Base-by-base conservation (phyloP, 2,113 vertebrate species). In the Lipophrys pholis region DNA sequence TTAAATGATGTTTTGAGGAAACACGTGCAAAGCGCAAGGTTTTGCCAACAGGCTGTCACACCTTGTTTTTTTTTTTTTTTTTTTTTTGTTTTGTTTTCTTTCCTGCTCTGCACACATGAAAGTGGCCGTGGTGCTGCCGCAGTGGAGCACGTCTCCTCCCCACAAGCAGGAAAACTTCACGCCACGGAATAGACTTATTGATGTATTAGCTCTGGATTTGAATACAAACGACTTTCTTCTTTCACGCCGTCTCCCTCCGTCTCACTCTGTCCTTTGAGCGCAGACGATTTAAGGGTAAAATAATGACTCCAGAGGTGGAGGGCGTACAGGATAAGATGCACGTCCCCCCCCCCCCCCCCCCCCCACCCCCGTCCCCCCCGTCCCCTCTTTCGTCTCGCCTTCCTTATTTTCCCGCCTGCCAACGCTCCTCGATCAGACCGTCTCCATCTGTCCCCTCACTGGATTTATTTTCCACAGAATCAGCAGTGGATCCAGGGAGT, bases 181-280 rank as follows among this genome's bases (percentile, higher is more conserved):
- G n/a, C 78, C 78, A 82, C 81, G 76, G 83, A 89, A 87, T 73
- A 68, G 86, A 89, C 81, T 87, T 72, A 87, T 87, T 83, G 81
- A 86, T 51, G 82, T 80, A 80, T 91, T 81, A 83, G 74, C 85
- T 84, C 73, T 76, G 82, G 83, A 90, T 85, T 85, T 89, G 89
- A 91, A 89, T 88, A 81, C 82, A 87, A 85, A 89, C 84, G 78
- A 88, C 60, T 76, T 65, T 53, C n/a, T 14, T 46, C 45, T 46
- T 6, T 46, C 45, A 7, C 45, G 6, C 45, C 43, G 53, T 73
- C 62, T 52, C 56, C 15, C 1, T 6, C 45, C 21, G 53, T 41
- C 56, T 36, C 45, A 6, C 54, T 61, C 60, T 8, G 11, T 30
- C 21, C 21, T 30, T 30, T 30, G 21, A 30, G 21, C 21, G 21